A percentile compares a stretch with the other conserved stretches of the same genome.
phyloP scores from a whole-genome alignment of 2,113 vertebrate genomes.

The Myanophis thanlyinensis region DNA sequence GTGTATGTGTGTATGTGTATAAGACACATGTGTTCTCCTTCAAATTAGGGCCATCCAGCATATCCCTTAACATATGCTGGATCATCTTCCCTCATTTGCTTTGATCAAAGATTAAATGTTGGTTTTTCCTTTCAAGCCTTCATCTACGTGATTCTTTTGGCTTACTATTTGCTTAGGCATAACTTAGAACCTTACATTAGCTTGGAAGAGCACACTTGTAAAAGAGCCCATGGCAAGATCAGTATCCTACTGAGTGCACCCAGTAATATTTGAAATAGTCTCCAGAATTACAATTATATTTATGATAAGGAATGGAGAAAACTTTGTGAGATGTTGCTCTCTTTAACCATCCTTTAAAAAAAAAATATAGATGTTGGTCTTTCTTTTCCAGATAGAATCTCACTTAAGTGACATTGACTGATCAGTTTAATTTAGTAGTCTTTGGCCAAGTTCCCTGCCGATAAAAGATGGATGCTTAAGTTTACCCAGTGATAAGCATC shows the following conservation, averaged over 20 bases:
- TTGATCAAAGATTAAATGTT: too few species aligned
- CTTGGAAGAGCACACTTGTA: not conserved
- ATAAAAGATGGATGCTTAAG: constrained; percentile 11
- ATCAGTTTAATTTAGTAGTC: accelerated
- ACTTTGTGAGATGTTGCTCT: not conserved
- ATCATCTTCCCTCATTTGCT: too few species aligned
- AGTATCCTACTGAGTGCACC: not conserved
- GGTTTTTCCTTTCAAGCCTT: too few species aligned
- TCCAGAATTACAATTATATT: not conserved
- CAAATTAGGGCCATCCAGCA: too few species aligned
- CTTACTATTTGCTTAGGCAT: too few species aligned
- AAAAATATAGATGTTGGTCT: constrained; percentile 1
- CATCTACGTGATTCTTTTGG: too few species aligned
- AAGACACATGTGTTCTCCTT: too few species aligned
- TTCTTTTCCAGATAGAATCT: not conserved
- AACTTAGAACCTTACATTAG: too few species aligned
- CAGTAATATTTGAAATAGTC: not conserved
- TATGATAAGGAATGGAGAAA: not conserved
- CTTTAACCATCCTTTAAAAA: too few species aligned
- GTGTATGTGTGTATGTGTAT: too few species aligned
- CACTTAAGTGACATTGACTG: not conserved
- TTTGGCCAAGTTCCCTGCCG: not conserved
- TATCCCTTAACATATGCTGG: too few species aligned
- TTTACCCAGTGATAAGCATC: not conserved
- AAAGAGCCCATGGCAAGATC: not conserved